phyloP scores from a whole-genome alignment of 1,140 invertebrate species.

The Drosophila sulfurigaster region DNA sequence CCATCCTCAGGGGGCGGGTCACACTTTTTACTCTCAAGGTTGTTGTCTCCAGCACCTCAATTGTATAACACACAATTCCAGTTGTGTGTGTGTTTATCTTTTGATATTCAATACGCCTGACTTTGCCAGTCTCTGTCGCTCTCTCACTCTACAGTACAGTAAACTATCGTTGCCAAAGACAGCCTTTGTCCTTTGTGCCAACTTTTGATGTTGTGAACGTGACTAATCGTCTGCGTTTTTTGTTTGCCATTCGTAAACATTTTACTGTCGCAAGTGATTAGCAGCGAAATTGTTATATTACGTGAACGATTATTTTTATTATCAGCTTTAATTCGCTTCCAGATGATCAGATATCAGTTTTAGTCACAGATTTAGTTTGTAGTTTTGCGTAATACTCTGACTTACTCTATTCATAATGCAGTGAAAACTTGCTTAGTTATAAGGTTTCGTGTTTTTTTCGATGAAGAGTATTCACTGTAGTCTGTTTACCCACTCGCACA shows the following conservation, averaged over 20 bases:
- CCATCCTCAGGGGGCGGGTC: constrained; percentile 24
- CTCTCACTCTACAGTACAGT: constrained; percentile 24
- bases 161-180: not conserved
- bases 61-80: constrained; percentile 62
- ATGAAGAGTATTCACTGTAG: constrained; percentile 7
- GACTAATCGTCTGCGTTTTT: not conserved
- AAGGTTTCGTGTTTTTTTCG: too few relatives aligned
- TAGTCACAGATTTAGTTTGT: not conserved
- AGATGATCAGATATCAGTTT: not conserved
- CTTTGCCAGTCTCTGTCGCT: constrained; percentile 14
- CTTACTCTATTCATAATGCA: too few relatives aligned
- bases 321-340: too few relatives aligned
- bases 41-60: constrained; percentile 41
- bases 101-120: constrained; percentile 60
- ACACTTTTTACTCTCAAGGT: constrained; percentile 49
- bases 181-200: not conserved
- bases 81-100: constrained; percentile 64
- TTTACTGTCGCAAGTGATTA: too few relatives aligned
- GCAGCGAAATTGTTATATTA: too few relatives aligned
- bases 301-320: too few relatives aligned
- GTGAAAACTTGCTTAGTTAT: too few relatives aligned
- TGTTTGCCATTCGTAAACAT: not conserved
- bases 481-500: constrained; percentile 42
- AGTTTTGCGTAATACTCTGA: not conserved
- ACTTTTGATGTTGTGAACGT: not conserved